Base-by-base conservation (phyloP, 2,797 vertebrate species). In the Mormyrus hasselquistii region DNA sequence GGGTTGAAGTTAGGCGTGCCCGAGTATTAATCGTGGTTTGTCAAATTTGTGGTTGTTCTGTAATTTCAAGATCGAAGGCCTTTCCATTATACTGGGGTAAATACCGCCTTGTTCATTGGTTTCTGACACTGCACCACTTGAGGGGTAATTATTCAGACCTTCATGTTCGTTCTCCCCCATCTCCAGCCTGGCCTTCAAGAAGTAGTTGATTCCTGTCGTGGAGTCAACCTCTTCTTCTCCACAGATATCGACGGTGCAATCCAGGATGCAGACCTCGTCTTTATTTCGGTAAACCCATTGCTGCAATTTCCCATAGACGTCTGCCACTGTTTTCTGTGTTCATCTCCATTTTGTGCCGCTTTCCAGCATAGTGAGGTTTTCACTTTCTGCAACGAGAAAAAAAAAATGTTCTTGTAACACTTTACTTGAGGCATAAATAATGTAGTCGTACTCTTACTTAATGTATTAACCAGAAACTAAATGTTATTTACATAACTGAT, bases 231-330 rank as follows among this genome's bases (percentile, higher is more conserved):
- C 29, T 90, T 92, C 89, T 92, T 84, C 84, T 93, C 92, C 59
- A 91, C 92, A n/a, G 92, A 92, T 34, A 91, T 93, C n/a, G 69
- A 92, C 52, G 57, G 59, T 22, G 92, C 92, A 6, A 92, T 93
- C 59, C 91, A 88, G 87, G 90, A 92, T 34, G 92, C 92, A 2
- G 92, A 93, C 29, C 90, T 93, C 14, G 89, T 93, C 38, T 93
- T 93, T 88, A 93, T 93, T 41, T 93, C 92, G 44, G 92, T 93
- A 89, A 92, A 55, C 47, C 6, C 82, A 4, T 38, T 53, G 34
- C 79, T 62, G 22, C 29, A n/a, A 5, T 84, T 22, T 9, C 9
- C 29, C 14, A 2, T 55, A 19, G 25, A 14, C 19, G 4, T 38
- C 4, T 38, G 29, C 65, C 29, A 6, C 29, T 73, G 12, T 29